Base-by-base conservation (phyloP, 2,797 vertebrate genomes). In the Amniataba percoides region DNA sequence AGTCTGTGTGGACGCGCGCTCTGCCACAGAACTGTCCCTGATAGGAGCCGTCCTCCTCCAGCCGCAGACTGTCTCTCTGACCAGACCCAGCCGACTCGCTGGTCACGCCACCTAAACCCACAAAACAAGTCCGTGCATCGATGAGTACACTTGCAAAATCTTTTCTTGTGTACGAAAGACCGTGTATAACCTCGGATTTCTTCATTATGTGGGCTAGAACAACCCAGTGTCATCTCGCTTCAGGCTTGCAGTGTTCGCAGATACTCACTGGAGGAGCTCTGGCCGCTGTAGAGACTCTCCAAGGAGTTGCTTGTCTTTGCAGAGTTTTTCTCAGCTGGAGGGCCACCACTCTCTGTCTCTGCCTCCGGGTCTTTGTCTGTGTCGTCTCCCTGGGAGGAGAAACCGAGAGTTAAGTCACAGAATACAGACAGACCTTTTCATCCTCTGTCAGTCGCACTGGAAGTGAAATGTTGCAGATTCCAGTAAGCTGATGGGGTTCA, bases 1-100 rank as follows among this genome's bases (percentile, higher is more conserved):
- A 99, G 88, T 99, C 97, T 0, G 98, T 99, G 84, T 99, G 98
- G n/a, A 99, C 98, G 31, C 94, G 95, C 82, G 97, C 97, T 59
- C 95, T 93, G 71, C 98, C 97, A 0, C 97, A 99, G 95, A 99
- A 98, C 16, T 95, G 96, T 7, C 98, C 97, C 0, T 92, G 93
- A 70, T 97, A 98, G 14, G 96, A 94, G 0, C 90, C 82, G 5
- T 97, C 97, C 0, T 98, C 97, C 14, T 98, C 97, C 15, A 97
- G 83, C 49, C 94, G 94, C 60, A 97, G 89, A 83, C 97, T 97
- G 88, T 98, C 97, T 81, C 97, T 95, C 89, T 96, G 96, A 89
- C 95, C 95, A 0, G 95, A 96, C 19, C 95, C 94, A 3, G 96
- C 96, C 0, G 97, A 98, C 86, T 95, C 97, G 80, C 96, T 97